These are phyloP conservation scores for Lacerta viridis DNA, from an alignment of 2,797 vertebrate genomes.

Conservation along the genomic window DNA sequence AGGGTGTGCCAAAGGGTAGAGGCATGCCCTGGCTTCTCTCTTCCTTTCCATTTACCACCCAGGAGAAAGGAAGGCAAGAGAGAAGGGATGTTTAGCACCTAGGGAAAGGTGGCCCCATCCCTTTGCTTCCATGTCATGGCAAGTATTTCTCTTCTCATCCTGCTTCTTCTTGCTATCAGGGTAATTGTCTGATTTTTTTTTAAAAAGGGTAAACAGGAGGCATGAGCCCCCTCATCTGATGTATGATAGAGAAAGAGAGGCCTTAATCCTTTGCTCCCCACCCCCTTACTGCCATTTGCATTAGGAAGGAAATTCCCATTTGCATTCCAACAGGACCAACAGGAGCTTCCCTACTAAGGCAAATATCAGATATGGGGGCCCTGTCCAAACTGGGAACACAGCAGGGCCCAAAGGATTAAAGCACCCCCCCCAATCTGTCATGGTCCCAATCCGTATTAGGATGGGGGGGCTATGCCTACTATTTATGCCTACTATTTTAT, in stretches of 20 bases:
- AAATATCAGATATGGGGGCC: not conserved
- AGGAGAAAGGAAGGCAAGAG: not conserved
- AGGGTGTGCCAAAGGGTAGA: not conserved
- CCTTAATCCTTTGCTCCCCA: too few relatives aligned
- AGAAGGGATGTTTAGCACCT: not conserved
- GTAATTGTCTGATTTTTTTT: not conserved
- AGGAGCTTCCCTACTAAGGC: too few relatives aligned
- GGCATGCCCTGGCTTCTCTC: not conserved
- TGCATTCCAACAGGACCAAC: too few relatives aligned
- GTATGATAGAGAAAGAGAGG: too few relatives aligned
- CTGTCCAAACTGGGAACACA: too few relatives aligned
- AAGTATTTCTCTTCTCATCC: not conserved
- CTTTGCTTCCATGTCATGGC: not conserved
- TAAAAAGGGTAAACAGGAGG: not conserved
- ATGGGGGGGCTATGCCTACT: too few relatives aligned
- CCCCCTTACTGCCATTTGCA: not conserved
- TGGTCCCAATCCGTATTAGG: too few relatives aligned
- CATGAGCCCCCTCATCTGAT: not conserved
- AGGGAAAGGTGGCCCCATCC: not conserved
- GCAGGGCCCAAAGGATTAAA: too few relatives aligned
- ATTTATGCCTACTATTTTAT: too few relatives aligned
- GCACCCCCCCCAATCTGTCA: too few relatives aligned
- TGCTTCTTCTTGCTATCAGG: not conserved
- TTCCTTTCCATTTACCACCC: not conserved
- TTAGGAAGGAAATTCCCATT: not conserved